Evolutionary conservation across 2,113 vertebrate species (phyloP).

Genomic region (Odobenus rosmarus): DNA sequence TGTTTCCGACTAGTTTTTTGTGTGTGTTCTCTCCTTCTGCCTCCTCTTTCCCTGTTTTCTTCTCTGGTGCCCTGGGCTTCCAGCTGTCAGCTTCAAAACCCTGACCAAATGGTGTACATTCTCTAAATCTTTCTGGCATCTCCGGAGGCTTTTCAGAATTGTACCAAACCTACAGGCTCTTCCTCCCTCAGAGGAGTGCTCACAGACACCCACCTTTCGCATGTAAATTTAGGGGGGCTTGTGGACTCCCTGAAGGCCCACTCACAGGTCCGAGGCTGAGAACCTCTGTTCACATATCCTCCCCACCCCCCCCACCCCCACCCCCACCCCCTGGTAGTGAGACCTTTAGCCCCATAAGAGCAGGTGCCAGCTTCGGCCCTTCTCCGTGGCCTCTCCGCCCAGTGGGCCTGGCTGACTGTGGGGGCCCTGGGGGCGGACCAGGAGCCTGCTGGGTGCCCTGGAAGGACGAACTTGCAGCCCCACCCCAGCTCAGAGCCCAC

Average conservation of each 20-base stretch:
- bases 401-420: background rate
- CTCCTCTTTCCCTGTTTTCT: background rate
- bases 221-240: background rate
- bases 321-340: no score
- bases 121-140: background rate
- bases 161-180: background rate
- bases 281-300: no score
- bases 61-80: no score
- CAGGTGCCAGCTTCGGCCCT: fast-evolving
- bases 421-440: background rate
- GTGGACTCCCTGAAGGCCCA: background rate
- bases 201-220: background rate
- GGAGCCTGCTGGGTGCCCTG: background rate
- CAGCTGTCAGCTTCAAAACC: fast-evolving
- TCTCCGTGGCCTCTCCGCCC: background rate
- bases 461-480: background rate
- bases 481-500: background rate
- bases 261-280: background rate
- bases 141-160: background rate
- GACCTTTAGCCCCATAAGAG: background rate
- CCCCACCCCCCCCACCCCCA: no score
- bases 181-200: background rate
- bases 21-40: background rate
- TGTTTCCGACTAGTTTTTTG: fast-evolving
- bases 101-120: background rate